Conservation (phyloP, 2,113 vertebrate genomes). For the Paracanthobrama guichenoti region DNA sequence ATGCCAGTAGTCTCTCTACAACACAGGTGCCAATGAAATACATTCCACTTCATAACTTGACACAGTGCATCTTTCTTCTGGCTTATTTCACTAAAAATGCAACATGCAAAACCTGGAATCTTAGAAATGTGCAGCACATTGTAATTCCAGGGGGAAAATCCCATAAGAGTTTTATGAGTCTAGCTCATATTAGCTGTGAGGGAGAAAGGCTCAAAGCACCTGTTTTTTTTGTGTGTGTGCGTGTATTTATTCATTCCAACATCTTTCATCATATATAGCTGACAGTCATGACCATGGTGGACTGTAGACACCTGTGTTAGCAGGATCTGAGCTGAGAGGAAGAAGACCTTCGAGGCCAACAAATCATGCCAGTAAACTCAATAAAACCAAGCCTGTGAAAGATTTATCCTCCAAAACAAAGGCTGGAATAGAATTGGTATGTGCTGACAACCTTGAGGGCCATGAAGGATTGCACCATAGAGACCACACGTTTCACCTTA, state of each 20-base stretch:
- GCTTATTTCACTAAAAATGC: slow-evolving; percentile 35
- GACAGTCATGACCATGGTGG: slow-evolving; percentile 52
- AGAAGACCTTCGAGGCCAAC: slow-evolving; percentile 58
- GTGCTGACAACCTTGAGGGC: slow-evolving; percentile 57
- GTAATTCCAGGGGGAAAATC: slow-evolving; percentile 48
- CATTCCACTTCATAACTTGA: slow-evolving; percentile 17
- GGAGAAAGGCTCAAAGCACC: slow-evolving; percentile 33
- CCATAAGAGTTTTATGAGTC: slow-evolving; percentile 37
- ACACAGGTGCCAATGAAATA: slow-evolving; percentile 39
- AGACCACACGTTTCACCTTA: slow-evolving; percentile 28
- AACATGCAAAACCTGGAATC: slow-evolving; percentile 20
- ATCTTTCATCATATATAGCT: slow-evolving; percentile 52
- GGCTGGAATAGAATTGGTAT: slow-evolving; percentile 47
- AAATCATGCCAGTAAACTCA: slow-evolving; percentile 59
- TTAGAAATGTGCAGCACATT: slow-evolving; percentile 21
- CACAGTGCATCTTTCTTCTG: slow-evolving; percentile 14
- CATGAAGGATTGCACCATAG: slow-evolving; percentile 41
- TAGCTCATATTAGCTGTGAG: slow-evolving; percentile 48
- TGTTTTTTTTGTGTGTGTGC: slow-evolving; percentile 26
- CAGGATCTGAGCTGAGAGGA: slow-evolving; percentile 46
- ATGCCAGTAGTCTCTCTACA: background rate
- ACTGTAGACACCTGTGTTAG: slow-evolving; percentile 55
- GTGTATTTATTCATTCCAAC: slow-evolving; percentile 49
- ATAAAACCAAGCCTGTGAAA: slow-evolving; percentile 59
- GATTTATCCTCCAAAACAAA: slow-evolving; percentile 62